Base-by-base conservation (phyloP, 2,888 invertebrate genomes). In the Cylloceria caligata region DNA sequence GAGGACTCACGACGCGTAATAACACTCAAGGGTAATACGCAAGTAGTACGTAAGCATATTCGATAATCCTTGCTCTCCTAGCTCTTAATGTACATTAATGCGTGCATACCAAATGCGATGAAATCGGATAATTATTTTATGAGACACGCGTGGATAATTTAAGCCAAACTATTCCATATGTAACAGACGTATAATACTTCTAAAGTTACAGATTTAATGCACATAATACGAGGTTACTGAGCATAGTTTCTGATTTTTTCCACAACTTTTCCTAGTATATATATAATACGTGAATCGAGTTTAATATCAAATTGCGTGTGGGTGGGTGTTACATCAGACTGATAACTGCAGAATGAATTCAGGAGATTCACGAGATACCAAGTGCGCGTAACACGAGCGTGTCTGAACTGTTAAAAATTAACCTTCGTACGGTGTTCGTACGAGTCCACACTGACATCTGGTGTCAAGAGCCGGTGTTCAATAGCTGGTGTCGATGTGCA, bases 21-120 rank as follows among this genome's bases (percentile, higher is more conserved):
- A 72, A 77, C 60, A 64, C 77, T 77, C 72, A 39, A 55, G 67
- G 81, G 62, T 73, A 73, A 77, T 81, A 73, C 73, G 72, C 67
- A 76, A 81, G 76, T 42, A 72, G 65, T 62, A 68, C 49, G 57
- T 67, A 68, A 69, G 64, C 49, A 19, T 55, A 42, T 73, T 27
- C 47, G 55, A 62, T 73, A 64, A 72, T 55, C 62, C 47, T 62
- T 42, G 42, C 47, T 30, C 42, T 55, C 39, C 36, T 73, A 62
- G 52, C 34, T 21, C 27, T 65, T 39, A 36, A 47, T 9, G 64
- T 55, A 30, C 34, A 49, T 47, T 55, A 64, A 55, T 55, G 6
- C 13, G 30, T 42, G 19, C 34, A n/a, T 27, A 27, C 45, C 36
- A 13, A 39, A 19, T 21, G n/a, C 60, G 49, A 64, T 16, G 69